A percentile compares a stretch with the other conserved stretches of the same genome.
phyloP scores from a whole-genome alignment of 2,888 invertebrate genomes.

The Dryobota labecula region DNA sequence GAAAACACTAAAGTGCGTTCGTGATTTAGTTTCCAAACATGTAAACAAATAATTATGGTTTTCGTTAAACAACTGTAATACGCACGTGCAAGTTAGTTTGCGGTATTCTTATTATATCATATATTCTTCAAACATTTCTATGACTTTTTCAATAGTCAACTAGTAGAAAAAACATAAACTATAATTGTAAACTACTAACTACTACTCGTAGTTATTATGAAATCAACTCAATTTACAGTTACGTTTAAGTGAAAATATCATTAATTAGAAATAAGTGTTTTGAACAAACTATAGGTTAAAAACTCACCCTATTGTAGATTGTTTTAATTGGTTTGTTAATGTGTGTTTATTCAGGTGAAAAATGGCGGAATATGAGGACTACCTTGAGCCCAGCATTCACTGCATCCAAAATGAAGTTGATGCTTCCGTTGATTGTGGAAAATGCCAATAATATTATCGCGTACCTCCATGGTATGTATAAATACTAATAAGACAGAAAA shows the following conservation, averaged over 20 bases:
- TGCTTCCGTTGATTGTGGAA: constrained; percentile 87
- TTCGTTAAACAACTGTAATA: no score
- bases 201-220: no score
- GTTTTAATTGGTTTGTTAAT: background rate
- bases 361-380: constrained; percentile 87
- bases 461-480: constrained; percentile 75
- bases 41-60: no score
- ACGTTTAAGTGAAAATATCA: background rate
- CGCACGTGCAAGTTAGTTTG: no score
- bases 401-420: constrained; percentile 89
- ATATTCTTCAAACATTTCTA: background rate
- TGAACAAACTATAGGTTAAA: background rate
- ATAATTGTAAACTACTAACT: no score
- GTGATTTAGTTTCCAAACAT: no score
- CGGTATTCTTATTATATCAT: no score
- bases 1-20: no score
- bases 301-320: background rate
- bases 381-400: constrained; percentile 90
- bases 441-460: constrained; percentile 75
- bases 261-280: background rate
- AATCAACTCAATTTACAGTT: no score
- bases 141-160: no score
- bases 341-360: constrained; percentile 76
- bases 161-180: no score
- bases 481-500: no score